A percentile compares a stretch with the other conserved stretches of the same genome.
phyloP scores from a whole-genome alignment of 1,140 invertebrate species.

The Palaemon carinicauda region DNA sequence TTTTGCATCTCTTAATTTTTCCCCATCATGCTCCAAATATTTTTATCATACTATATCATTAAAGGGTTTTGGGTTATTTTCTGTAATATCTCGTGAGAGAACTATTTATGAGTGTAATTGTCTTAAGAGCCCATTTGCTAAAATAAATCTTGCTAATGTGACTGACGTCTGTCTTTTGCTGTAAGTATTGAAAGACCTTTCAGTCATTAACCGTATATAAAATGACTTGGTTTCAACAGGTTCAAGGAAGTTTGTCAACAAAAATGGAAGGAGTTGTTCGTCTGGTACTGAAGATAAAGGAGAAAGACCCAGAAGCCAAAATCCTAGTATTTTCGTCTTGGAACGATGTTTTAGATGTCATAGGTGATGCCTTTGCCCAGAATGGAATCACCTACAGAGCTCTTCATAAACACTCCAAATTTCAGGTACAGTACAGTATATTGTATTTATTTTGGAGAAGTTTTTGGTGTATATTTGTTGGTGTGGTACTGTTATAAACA shows the following conservation, averaged over 20 bases:
- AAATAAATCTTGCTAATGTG: no score
- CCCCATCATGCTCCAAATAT: background rate
- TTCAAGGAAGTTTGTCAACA: slow-evolving; percentile 73
- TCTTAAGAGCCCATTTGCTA: no score
- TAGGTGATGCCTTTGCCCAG: slow-evolving; percentile 70
- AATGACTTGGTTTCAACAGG: background rate
- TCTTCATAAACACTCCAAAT: slow-evolving; percentile 64
- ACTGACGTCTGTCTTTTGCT: no score
- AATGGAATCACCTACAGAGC: slow-evolving; percentile 71
- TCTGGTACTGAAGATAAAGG: slow-evolving; percentile 70
- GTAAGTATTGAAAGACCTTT: no score
- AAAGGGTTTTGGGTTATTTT: no score
- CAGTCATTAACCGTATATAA: background rate
- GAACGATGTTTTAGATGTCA: slow-evolving; percentile 72
- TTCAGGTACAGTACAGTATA: slow-evolving; percentile 67
- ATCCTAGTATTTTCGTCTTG: slow-evolving; percentile 80
- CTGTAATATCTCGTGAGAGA: no score
- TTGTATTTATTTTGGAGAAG: no score
- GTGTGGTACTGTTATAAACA: no score
- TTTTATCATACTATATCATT: no score
- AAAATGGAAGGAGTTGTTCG: slow-evolving; percentile 77
- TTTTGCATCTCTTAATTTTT: background rate
- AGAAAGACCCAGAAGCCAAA: slow-evolving; percentile 72
- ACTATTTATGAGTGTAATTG: no score
- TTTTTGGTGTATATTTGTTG: background rate